Evolutionary conservation across 2,797 vertebrate species (phyloP), one percentile per base, ranked within the genome.

Genomic region (Sebastolobus alascanus): DNA sequence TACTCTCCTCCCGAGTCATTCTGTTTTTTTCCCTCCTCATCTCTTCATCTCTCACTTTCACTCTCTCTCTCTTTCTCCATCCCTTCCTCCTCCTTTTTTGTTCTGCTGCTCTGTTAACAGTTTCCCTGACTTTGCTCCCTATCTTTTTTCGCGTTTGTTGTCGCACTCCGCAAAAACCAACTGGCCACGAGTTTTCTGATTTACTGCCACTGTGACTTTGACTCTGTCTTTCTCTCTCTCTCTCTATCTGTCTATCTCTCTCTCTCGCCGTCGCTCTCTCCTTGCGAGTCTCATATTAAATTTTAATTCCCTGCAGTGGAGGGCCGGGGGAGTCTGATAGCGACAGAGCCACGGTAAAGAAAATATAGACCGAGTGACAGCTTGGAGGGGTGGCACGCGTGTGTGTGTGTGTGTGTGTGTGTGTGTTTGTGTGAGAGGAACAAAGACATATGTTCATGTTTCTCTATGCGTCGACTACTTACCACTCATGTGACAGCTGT

Each of bases 281-380:
- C 56, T 35, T 65, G 54, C 61, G 73, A 80, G 86, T 46, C 72
- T 78, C 68, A 75, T 92, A 94, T 94, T 90, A 92, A 88, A 93
- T 75, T 92, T 93, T 85, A 85, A 94, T 94, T 92, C 85, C 88
- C 82, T 89, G 83, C 91, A 89, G 85, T 83, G 79, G 77, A 90
- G 77, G 75, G 79, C 84, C 82, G 76, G 70, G 82, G 82, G 84
- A 87, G 82, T 77, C 78, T 76, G 92, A 89, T 88, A 87, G 89
- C 86, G 84, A 89, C 85, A 74, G 77, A 89, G 73, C 84, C 58
- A 73, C 70, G 79, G 65, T 76, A 73, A 85, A 87, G 80, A 77
- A 91, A 89, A 86, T 88, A 81, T 72, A 86, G 84, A 86, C 58
- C 61, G 73, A 84, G 70, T 84, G 89, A 87, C 86, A 75, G 75